Conservation (phyloP, 2,888 invertebrate genomes). For the Dasysyrphus tricinctus region DNA sequence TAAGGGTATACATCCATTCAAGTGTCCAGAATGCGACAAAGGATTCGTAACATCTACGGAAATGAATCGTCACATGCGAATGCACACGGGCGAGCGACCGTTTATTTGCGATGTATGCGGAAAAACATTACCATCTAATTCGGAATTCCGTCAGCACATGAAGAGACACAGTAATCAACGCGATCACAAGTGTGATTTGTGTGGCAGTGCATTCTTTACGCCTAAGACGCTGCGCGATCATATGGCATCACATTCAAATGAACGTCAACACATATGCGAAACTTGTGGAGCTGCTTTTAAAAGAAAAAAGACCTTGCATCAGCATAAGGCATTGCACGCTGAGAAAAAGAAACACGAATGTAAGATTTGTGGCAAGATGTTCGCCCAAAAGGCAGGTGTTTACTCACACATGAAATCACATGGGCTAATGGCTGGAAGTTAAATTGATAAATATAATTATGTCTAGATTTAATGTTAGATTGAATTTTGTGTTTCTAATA, state of each 20-base stretch:
- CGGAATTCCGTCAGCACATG: slow-evolving; percentile 55
- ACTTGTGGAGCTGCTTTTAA: slow-evolving; percentile 64
- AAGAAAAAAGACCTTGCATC: slow-evolving; percentile 50
- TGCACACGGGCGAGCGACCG: slow-evolving; percentile 58
- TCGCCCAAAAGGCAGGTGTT: slow-evolving; percentile 63
- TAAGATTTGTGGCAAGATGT: slow-evolving; percentile 56
- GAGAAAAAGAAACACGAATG: slow-evolving; percentile 61
- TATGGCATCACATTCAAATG: slow-evolving; percentile 61
- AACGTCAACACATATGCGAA: slow-evolving; percentile 60
- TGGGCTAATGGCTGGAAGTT: slow-evolving; percentile 43
- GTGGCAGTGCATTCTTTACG: slow-evolving; percentile 54
- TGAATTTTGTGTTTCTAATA: slow-evolving; percentile 24
- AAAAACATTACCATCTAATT: slow-evolving; percentile 21
- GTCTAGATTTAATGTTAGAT: slow-evolving; percentile 15
- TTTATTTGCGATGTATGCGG: slow-evolving; percentile 65
- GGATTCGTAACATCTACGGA: slow-evolving; percentile 64
- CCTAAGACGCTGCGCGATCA: slow-evolving; percentile 52
- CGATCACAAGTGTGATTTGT: slow-evolving; percentile 62
- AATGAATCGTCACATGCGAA: slow-evolving; percentile 53
- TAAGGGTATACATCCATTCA: slow-evolving; percentile 52
- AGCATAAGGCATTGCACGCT: slow-evolving; percentile 58
- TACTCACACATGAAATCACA: slow-evolving; percentile 68
- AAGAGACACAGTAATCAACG: slow-evolving; percentile 62
- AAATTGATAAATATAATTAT: background rate
- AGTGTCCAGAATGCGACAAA: slow-evolving; percentile 55